These are phyloP conservation scores for Stegodyphus dumicola DNA, from an alignment of 1,140 invertebrate genomes.

Conservation along the genomic window DNA sequence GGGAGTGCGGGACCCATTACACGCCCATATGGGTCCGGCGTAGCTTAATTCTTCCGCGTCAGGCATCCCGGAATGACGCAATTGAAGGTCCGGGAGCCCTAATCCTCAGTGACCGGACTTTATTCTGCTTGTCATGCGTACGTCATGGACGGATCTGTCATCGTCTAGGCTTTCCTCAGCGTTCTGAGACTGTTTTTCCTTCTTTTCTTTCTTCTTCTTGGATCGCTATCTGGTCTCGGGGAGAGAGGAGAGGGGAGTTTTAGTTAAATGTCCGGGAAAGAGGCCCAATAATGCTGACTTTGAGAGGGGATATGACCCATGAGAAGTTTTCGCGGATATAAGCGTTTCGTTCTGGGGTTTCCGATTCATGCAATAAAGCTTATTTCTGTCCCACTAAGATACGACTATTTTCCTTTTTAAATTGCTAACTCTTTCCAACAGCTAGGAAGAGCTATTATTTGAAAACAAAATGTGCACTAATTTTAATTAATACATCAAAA, in stretches of 20 bases:
- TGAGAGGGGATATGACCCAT: conserved; percentile 39
- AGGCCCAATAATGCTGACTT: conserved; percentile 45
- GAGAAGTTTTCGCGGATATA: conserved; percentile 24
- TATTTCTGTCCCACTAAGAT: too few relatives aligned
- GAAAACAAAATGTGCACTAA: too few relatives aligned
- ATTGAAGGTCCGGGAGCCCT: conserved; percentile 45
- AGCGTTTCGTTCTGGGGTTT: conserved; percentile 21
- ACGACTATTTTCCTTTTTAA: too few relatives aligned
- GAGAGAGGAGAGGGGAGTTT: neutral
- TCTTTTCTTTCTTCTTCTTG: conserved; percentile 1
- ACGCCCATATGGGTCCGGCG: conserved; percentile 58
- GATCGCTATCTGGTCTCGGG: conserved; percentile 22
- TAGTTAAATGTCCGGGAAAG: conserved; percentile 54
- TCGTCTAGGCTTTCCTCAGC: neutral
- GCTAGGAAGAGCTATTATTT: too few relatives aligned
- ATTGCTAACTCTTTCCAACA: too few relatives aligned
- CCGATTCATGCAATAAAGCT: conserved; percentile 16
- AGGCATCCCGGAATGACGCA: conserved; percentile 48
- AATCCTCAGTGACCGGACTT: conserved; percentile 58
- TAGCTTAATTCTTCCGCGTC: conserved; percentile 61
- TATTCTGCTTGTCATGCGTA: conserved; percentile 58
- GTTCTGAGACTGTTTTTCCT: conserved; percentile 2
- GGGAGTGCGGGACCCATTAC: conserved; percentile 57
- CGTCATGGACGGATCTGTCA: conserved; percentile 9
- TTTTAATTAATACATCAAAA: too few relatives aligned